Evolutionary conservation across 1,140 invertebrate genomes (phyloP), one percentile per base, ranked within the genome.

Genomic region (Drosophila saltans): DNA sequence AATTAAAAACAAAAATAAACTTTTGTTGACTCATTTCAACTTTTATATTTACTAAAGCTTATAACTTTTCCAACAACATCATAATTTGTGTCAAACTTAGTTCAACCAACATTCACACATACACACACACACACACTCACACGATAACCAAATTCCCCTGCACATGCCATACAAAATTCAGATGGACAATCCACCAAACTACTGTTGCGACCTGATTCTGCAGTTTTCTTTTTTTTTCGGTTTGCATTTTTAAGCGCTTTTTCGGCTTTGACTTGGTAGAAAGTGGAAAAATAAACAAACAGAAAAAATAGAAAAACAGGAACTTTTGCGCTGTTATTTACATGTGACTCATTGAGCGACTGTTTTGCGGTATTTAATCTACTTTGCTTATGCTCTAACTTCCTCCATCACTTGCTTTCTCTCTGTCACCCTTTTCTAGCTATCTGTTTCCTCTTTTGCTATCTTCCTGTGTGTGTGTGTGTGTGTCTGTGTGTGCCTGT

Each of bases 331-430:
- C 45, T 68, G 78, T 63, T 69, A 81, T 86, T 81, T 89, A 75
- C 77, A 83, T 80, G 84, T 70, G 77, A 88, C 80, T 89, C 84
- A 88, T 88, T 88, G 84, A 81, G 74, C 84, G 77, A 73, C 84
- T 88, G 84, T 82, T 88, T 84, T 89, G 80, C 84, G 84, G 85
- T 84, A 85, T 88, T 89, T 88, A 88, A 88, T 88, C 84, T 88
- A 89, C 84, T 88, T 84, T 83, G 80, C 80, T 89, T 81, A 81
- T 89, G 84, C 76, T 66, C 74, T 80, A 71, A 82, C 84, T 78
- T 88, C 16, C 41, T 33, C 43, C 26, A 33, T 28, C 9, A 21
- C 16, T 16, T 33, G 7, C 6, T 52, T 26, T 16, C 16, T 16
- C 11, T 43, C 45, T 9, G 3, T 2, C 21, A n/a, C 21, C 24